Conservation (phyloP, 2,113 vertebrate species). For the Melospiza georgiana region DNA sequence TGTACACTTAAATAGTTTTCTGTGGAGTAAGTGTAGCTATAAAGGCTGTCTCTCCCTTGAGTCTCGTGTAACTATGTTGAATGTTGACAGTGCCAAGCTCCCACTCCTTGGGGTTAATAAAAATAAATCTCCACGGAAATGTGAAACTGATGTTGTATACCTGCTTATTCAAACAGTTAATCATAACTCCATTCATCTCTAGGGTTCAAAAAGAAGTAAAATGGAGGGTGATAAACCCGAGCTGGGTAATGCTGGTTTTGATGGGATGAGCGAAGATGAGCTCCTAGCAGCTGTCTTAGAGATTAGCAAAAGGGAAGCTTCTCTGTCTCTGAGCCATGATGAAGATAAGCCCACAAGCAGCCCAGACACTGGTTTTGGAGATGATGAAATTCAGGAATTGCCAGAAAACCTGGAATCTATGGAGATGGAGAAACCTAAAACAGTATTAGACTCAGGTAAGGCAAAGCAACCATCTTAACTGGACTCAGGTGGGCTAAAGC, state of each 20-base stretch:
- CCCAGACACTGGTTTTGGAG: slow-evolving; percentile 95
- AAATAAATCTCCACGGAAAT: neutral
- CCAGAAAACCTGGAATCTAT: slow-evolving; percentile 82
- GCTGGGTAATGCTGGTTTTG: slow-evolving; percentile 74
- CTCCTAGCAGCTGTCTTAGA: slow-evolving; percentile 91
- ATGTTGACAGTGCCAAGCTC: neutral
- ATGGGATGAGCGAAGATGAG: slow-evolving; percentile 90
- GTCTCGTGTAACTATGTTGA: neutral
- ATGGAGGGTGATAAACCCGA: slow-evolving; percentile 69
- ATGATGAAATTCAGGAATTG: slow-evolving; percentile 86
- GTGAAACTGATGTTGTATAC: neutral
- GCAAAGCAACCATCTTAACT: neutral
- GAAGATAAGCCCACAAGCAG: slow-evolving; percentile 90
- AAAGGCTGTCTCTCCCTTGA: neutral
- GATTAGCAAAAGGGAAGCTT: slow-evolving; percentile 86
- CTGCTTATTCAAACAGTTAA: slow-evolving; percentile 12
- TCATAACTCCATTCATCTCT: slow-evolving; percentile 10
- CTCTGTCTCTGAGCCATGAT: slow-evolving; percentile 67
- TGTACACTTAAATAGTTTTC: slow-evolving; percentile 7
- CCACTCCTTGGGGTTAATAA: neutral
- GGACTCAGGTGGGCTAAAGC: neutral
- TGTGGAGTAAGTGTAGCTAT: neutral
- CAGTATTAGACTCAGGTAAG: slow-evolving; percentile 77
- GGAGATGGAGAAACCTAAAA: slow-evolving; percentile 83
- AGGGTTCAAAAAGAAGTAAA: slow-evolving; percentile 73